Percentiles rank a stretch among this genome's conserved stretches.
These are phyloP conservation scores for Eulemur rubriventer DNA, from an alignment of 2,797 vertebrate species.

Conservation along the genomic window DNA sequence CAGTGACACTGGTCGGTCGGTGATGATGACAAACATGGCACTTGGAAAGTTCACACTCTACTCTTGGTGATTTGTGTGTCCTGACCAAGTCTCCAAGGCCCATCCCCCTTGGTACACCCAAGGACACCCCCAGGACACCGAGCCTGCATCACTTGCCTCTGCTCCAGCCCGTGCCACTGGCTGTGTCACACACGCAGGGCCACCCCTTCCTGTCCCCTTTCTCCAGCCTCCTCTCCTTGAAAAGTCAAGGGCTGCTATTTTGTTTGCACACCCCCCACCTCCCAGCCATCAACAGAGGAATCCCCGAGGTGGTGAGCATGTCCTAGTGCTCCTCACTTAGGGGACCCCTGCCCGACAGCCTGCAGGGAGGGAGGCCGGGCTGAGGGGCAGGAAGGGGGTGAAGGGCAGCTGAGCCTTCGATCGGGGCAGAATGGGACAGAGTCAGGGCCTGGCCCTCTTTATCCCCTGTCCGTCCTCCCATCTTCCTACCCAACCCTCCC, in stretches of 20 bases:
- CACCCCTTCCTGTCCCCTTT: not conserved
- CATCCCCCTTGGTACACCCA: not conserved
- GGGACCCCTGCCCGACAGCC: not conserved
- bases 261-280: not conserved
- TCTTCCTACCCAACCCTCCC: not conserved
- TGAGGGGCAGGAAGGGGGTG: not conserved
- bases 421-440: not conserved
- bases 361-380: not conserved
- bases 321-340: too few relatives aligned
- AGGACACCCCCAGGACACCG: too few relatives aligned
- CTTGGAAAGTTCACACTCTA: not conserved
- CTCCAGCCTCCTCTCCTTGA: not conserved
- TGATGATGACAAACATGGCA: rapidly evolving
- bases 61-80: not conserved
- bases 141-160: too few relatives aligned
- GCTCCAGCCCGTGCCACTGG: not conserved
- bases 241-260: not conserved
- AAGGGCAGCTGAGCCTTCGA: not conserved
- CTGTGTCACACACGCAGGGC: not conserved
- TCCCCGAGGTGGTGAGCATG: not conserved
- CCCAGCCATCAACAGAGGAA: rapidly evolving
- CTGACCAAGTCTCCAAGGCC: not conserved
- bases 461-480: not conserved
- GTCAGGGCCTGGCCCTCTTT: not conserved
- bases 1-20: rapidly evolving